phyloP scores from a whole-genome alignment of 1,140 invertebrate species.

The Popillia japonica region DNA sequence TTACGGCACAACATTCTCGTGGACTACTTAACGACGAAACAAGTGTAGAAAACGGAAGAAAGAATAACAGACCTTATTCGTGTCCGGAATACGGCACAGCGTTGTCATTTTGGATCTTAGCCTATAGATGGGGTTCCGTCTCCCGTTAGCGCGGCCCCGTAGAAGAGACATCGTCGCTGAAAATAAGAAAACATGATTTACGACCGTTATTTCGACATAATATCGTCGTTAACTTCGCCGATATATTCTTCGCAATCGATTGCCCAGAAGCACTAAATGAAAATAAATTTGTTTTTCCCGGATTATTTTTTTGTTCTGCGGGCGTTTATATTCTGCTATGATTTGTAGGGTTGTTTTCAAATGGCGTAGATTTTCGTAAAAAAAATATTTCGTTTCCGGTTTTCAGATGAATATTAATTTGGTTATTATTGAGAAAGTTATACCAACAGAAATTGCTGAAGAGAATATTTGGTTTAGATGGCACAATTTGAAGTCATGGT shows the following conservation, averaged over 20 bases:
- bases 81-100: background rate
- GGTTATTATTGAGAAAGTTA: background rate
- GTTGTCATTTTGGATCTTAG: background rate
- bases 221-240: background rate
- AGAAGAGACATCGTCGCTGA: background rate
- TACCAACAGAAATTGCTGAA: background rate
- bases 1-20: background rate
- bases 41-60: background rate
- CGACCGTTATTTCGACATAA: background rate
- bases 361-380: background rate
- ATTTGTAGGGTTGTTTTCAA: slow-evolving; percentile 9
- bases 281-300: slow-evolving; percentile 17
- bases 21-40: background rate
- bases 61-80: slow-evolving; percentile 9
- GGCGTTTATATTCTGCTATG: background rate
- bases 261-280: slow-evolving; percentile 4
- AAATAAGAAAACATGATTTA: slow-evolving; percentile 16
- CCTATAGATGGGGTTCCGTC: background rate
- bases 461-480: no score
- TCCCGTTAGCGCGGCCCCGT: background rate
- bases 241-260: slow-evolving; percentile 11
- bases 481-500: no score
- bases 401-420: background rate
- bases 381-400: background rate
- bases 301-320: background rate